These are phyloP conservation scores for Ceratitis capitata DNA, from an alignment of 1,140 invertebrate species.

Conservation along the genomic window DNA sequence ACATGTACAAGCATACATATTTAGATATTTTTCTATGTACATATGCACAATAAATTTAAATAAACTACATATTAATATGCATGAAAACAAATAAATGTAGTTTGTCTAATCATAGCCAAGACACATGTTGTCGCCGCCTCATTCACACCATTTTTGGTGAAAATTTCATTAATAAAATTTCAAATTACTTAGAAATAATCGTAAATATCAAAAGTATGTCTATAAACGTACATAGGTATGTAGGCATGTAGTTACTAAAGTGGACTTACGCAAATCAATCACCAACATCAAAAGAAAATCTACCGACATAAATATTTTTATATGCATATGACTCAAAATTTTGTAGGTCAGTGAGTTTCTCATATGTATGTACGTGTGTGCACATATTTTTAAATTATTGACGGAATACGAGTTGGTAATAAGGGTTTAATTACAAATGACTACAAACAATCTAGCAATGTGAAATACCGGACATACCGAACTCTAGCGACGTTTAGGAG, in stretches of 20 bases:
- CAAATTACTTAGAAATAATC: background rate
- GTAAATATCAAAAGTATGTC: background rate
- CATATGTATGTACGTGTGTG: background rate
- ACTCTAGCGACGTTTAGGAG: too few relatives aligned
- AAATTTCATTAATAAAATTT: background rate
- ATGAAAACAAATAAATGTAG: background rate
- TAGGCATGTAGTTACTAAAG: too few relatives aligned
- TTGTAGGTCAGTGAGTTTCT: background rate
- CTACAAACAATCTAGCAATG: too few relatives aligned
- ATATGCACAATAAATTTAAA: background rate
- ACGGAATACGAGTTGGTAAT: too few relatives aligned
- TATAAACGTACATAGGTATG: background rate
- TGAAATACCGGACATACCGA: too few relatives aligned
- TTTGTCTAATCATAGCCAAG: background rate
- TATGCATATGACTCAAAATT: background rate
- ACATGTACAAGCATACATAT: too few relatives aligned
- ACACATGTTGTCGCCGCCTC: background rate
- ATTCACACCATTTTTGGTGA: slow-evolving; percentile 13
- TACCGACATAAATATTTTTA: background rate
- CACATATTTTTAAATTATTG: too few relatives aligned
- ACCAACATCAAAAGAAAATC: background rate
- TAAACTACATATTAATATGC: background rate
- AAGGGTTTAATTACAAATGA: too few relatives aligned
- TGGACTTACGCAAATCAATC: slow-evolving; percentile 6
- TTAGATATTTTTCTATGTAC: too few relatives aligned